Conservation (phyloP, 2,797 vertebrate genomes). For the Periophthalmus magnuspinnatus region DNA sequence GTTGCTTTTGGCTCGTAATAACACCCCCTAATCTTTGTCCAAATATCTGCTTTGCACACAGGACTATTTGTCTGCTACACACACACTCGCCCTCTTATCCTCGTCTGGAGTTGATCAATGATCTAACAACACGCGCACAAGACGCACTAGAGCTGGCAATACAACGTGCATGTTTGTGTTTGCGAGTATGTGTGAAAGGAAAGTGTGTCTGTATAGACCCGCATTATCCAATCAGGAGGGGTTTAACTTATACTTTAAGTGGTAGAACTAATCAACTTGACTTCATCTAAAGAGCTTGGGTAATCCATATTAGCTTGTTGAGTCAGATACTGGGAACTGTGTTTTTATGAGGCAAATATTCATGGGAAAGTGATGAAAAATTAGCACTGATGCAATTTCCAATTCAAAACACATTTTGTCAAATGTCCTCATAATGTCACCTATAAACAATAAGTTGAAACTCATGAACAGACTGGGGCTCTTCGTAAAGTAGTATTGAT, state of each 20-base stretch:
- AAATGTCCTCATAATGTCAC: neutral
- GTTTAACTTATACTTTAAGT: constrained; percentile 56
- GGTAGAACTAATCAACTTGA: constrained; percentile 59
- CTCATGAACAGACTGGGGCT: neutral
- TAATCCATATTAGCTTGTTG: constrained; percentile 42
- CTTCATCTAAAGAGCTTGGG: constrained; percentile 42
- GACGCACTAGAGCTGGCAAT: constrained; percentile 41
- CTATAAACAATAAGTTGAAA: neutral
- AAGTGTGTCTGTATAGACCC: constrained; percentile 36
- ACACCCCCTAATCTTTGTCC: constrained; percentile 87
- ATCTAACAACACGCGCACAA: constrained; percentile 64
- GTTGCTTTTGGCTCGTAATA: constrained; percentile 83
- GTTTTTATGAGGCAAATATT: constrained; percentile 20
- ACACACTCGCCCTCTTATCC: constrained; percentile 64
- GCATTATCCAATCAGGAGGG: constrained; percentile 68
- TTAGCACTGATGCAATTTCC: neutral
- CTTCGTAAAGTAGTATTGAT: neutral
- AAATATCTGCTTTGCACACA: constrained; percentile 87
- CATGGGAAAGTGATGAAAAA: neutral
- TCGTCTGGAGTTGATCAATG: constrained; percentile 78
- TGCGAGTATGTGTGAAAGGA: constrained; percentile 31
- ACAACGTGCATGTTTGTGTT: constrained; percentile 50
- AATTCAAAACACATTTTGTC: neutral
- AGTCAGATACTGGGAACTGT: constrained; percentile 15
- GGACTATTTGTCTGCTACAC: constrained; percentile 75